A percentile compares a stretch with the other conserved stretches of the same genome.
Evolutionary conservation across 2,797 vertebrate genomes (phyloP).

Genomic region (Peromyscus attwateri): DNA sequence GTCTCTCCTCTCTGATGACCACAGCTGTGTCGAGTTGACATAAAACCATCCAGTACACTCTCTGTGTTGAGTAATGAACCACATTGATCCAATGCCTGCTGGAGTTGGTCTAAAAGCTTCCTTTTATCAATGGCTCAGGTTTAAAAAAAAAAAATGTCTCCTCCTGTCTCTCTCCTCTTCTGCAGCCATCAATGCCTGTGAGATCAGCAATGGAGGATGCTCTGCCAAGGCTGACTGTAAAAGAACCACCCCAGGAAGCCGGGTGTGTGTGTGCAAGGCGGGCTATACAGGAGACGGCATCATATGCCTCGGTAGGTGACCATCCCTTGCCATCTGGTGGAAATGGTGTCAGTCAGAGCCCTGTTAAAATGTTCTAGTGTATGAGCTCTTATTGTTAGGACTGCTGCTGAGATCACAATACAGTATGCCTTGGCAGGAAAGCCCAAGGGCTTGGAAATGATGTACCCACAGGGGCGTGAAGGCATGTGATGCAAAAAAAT

Average conservation of each 20-base stretch:
- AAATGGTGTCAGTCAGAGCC: not conserved
- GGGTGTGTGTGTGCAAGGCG: constrained; percentile 89
- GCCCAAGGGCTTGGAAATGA: too few relatives aligned
- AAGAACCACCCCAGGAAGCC: constrained; percentile 91
- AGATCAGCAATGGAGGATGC: constrained; percentile 92
- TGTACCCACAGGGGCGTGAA: too few relatives aligned
- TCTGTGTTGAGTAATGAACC: not conserved
- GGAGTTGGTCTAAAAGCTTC: not conserved
- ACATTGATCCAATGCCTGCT: not conserved
- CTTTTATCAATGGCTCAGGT: not conserved
- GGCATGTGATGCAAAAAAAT: not conserved
- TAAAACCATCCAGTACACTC: not conserved
- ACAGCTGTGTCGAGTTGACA: not conserved
- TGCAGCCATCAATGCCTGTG: constrained; percentile 91
- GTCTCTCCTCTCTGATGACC: not conserved
- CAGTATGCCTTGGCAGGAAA: not conserved
- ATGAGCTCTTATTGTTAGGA: not conserved
- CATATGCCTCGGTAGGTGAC: constrained; percentile 92
- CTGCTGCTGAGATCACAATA: fast-evolving
- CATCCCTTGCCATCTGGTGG: fast-evolving
- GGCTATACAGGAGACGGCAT: constrained; percentile 93
- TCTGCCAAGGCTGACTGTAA: constrained; percentile 92
- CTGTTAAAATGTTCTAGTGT: fast-evolving
- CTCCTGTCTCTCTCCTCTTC: not conserved
- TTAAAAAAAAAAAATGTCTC: not conserved